A percentile compares a stretch with the other conserved stretches of the same genome.
These are phyloP conservation scores for Disparrhopalites patrizii DNA, from an alignment of 2,888 invertebrate species.

Conservation along the genomic window DNA sequence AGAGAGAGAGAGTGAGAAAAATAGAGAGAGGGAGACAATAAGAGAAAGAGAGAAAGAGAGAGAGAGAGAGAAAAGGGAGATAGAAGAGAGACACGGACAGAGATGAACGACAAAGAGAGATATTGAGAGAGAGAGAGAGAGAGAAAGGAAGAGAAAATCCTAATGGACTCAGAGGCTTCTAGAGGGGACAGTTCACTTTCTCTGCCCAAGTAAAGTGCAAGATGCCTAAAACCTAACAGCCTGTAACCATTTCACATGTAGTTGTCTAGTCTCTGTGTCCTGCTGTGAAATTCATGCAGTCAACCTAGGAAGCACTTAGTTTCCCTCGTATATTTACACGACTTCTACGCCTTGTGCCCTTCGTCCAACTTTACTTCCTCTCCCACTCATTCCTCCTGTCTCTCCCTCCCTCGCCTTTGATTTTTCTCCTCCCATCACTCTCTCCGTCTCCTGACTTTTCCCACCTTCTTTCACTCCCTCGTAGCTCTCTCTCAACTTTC, in stretches of 20 bases:
- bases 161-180: conserved; percentile 1
- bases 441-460: too few relatives aligned
- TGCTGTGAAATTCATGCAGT: conserved; percentile 3
- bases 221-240: conserved; percentile 7
- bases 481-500: too few relatives aligned
- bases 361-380: not conserved
- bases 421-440: not conserved
- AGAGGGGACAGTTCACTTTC: conserved; percentile 3
- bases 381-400: too few relatives aligned
- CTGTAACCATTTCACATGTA: conserved; percentile 8
- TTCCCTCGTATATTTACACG: not conserved
- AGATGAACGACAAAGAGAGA: not conserved
- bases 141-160: not conserved
- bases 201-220: not conserved
- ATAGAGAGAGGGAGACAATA: not conserved
- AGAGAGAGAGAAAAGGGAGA: not conserved
- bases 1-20: not conserved
- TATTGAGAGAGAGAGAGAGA: not conserved
- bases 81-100: too few relatives aligned
- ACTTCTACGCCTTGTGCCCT: not conserved
- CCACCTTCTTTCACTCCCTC: too few relatives aligned
- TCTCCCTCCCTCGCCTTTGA: not conserved
- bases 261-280: not conserved
- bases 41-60: not conserved
- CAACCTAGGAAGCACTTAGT: not conserved